Conservation (phyloP, 35 echinoderm and acorn worm genomes). For the Lytechinus pictus region DNA sequence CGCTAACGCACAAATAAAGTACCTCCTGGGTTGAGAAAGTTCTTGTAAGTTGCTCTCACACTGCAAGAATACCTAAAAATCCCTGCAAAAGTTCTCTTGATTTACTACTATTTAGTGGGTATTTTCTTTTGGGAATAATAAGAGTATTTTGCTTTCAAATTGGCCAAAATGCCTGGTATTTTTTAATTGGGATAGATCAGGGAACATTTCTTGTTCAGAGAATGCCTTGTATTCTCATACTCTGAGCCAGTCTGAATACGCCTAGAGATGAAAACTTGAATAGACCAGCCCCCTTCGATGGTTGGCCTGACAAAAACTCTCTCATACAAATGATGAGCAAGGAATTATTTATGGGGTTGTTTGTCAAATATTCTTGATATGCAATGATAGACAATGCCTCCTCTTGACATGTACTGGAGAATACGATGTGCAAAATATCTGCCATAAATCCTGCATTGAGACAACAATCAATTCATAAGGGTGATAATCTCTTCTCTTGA, state of each 20-base stretch:
- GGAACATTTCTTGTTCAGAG: too few relatives aligned
- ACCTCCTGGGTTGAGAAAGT: too few relatives aligned
- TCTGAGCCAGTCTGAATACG: background rate
- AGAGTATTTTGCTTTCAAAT: too few relatives aligned
- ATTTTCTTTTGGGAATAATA: too few relatives aligned
- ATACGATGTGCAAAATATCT: background rate
- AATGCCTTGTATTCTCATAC: too few relatives aligned
- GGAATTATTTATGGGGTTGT: slow-evolving; percentile 6
- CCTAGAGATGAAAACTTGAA: background rate
- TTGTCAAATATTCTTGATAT: slow-evolving; percentile 20
- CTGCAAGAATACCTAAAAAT: too few relatives aligned
- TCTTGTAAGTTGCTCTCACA: too few relatives aligned
- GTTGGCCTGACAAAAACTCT: background rate
- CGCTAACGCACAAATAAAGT: too few relatives aligned
- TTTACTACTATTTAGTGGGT: too few relatives aligned
- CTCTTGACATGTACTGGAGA: background rate
- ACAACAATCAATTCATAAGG: background rate
- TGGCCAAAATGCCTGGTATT: too few relatives aligned
- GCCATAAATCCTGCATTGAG: background rate
- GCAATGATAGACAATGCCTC: background rate
- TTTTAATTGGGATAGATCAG: too few relatives aligned
- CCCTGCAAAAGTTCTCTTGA: too few relatives aligned
- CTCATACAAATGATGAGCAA: slow-evolving; percentile 4
- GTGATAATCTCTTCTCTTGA: background rate
- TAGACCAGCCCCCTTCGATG: background rate